Evolutionary conservation across 2,113 vertebrate genomes (phyloP).

Genomic region (Osmerus mordax): DNA sequence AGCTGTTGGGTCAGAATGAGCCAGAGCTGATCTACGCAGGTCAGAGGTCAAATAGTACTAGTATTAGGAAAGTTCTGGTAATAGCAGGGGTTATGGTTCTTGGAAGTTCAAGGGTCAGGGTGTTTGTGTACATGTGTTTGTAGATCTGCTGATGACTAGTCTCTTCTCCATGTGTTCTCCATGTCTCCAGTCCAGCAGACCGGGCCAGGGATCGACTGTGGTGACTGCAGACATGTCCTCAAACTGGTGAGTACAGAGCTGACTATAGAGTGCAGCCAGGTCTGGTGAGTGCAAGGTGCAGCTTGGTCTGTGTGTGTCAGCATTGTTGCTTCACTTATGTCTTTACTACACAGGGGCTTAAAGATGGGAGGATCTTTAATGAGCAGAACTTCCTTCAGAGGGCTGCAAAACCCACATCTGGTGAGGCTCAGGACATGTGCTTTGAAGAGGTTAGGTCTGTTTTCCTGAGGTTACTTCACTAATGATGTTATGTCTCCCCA

Average conservation of each 20-base stretch:
- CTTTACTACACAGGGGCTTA: conserved; percentile 75
- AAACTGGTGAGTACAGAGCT: conserved; percentile 65
- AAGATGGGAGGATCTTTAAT: too few relatives aligned
- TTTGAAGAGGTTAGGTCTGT: too few relatives aligned
- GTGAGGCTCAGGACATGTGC: conserved; percentile 55
- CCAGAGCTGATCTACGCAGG: conserved; percentile 69
- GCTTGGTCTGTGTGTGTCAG: neutral
- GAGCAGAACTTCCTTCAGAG: conserved; percentile 91
- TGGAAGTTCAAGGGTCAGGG: too few relatives aligned
- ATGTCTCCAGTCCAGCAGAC: conserved; percentile 35
- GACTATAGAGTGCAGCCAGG: neutral
- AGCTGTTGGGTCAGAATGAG: conserved; percentile 56
- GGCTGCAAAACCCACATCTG: conserved; percentile 78
- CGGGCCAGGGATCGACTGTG: conserved; percentile 28
- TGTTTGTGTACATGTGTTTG: neutral
- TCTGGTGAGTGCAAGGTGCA: neutral
- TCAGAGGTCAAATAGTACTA: conserved; percentile 27
- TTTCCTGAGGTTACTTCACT: neutral
- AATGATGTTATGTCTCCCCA: conserved; percentile 20
- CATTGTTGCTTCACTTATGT: neutral
- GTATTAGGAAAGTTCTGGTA: neutral
- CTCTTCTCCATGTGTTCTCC: neutral
- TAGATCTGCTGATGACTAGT: neutral
- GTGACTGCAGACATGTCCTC: conserved; percentile 62
- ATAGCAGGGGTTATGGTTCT: too few relatives aligned